These are phyloP conservation scores for Mythimna loreyi DNA, from an alignment of 2,888 invertebrate species.

Conservation along the genomic window DNA sequence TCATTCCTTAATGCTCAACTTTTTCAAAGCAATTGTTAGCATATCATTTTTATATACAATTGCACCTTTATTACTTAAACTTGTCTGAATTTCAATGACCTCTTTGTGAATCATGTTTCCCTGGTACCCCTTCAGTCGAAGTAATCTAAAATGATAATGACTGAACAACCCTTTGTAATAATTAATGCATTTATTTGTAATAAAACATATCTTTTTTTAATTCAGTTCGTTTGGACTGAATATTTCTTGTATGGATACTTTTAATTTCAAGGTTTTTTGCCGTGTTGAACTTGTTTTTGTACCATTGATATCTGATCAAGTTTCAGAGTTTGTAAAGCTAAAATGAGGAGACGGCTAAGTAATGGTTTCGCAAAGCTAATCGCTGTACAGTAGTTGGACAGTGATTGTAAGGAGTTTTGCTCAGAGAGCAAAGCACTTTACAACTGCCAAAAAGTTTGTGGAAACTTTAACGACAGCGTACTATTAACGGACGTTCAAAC, in stretches of 20 bases:
- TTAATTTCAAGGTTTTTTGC: constrained; percentile 14
- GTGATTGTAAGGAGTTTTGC: not conserved
- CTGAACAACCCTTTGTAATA: constrained; percentile 22
- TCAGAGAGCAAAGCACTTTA: not conserved
- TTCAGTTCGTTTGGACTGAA: constrained; percentile 16
- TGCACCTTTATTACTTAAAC: constrained; percentile 15
- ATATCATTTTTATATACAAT: constrained; percentile 50
- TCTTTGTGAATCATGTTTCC: constrained; percentile 1
- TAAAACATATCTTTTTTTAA: constrained; percentile 38
- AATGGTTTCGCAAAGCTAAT: not conserved
- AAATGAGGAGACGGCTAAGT: not conserved
- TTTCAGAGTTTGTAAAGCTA: not conserved
- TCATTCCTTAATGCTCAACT: constrained; percentile 76
- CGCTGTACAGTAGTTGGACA: not conserved
- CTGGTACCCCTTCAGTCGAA: constrained; percentile 14
- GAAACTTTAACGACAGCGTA: not conserved
- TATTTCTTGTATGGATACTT: constrained; percentile 6
- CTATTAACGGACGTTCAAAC: constrained; percentile 4
- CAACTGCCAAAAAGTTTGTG: not conserved
- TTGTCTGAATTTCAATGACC: not conserved
- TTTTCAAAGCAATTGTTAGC: constrained; percentile 57
- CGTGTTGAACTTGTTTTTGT: constrained; percentile 1
- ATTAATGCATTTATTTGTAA: constrained; percentile 54
- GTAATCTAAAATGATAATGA: not conserved
- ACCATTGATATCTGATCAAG: constrained; percentile 4